Evolutionary conservation across 1,140 invertebrate genomes (phyloP).

Genomic region (Ooceraea biroi): DNA sequence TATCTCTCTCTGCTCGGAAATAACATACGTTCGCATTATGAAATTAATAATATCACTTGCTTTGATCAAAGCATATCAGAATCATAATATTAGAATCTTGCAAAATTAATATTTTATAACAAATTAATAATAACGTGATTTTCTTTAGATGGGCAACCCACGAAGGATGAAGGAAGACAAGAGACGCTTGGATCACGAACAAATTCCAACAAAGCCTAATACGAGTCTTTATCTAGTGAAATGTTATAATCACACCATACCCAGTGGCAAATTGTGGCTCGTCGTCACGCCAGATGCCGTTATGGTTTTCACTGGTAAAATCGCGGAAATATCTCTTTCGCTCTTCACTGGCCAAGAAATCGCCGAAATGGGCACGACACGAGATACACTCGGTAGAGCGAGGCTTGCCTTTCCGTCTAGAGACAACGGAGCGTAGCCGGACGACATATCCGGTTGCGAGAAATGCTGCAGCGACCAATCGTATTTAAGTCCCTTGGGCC

Average conservation of each 20-base stretch:
- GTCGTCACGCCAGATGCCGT: constrained; percentile 16
- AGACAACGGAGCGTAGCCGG: constrained; percentile 68
- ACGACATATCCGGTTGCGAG: constrained; percentile 57
- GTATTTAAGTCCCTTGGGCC: constrained; percentile 45
- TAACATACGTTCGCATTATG: too few relatives aligned
- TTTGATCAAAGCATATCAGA: too few relatives aligned
- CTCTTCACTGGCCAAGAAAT: constrained; percentile 66
- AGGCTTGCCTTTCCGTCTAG: constrained; percentile 52
- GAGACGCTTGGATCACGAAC: not conserved
- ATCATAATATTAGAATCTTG: too few relatives aligned
- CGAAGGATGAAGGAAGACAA: too few relatives aligned
- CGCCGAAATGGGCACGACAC: constrained; percentile 58
- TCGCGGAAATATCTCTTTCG: constrained; percentile 55
- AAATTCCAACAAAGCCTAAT: too few relatives aligned
- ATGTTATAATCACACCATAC: not conserved
- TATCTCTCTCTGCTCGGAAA: too few relatives aligned
- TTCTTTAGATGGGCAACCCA: too few relatives aligned
- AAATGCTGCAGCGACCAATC: constrained; percentile 59
- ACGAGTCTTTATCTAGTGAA: not conserved
- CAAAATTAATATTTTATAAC: too few relatives aligned
- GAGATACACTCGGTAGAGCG: constrained; percentile 58
- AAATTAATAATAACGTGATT: too few relatives aligned
- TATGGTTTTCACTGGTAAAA: constrained; percentile 48
- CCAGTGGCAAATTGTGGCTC: constrained; percentile 31
- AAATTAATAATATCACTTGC: too few relatives aligned